These are phyloP conservation scores for Sphaeridia pumilis DNA, from an alignment of 2,888 invertebrate genomes.

Conservation along the genomic window DNA sequence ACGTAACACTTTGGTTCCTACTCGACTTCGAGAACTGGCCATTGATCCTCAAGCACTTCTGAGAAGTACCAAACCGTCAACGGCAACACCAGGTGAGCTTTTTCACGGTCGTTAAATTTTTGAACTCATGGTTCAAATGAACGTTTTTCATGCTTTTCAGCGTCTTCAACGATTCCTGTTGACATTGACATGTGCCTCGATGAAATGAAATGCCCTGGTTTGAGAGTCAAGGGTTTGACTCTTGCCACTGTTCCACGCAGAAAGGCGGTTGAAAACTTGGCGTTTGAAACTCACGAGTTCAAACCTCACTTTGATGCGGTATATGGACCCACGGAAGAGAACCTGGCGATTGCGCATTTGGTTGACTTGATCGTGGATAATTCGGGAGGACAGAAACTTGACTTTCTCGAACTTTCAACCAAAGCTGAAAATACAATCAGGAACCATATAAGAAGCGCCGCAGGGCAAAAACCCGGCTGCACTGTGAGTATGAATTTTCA, in stretches of 20 bases:
- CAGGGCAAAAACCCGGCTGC: neutral
- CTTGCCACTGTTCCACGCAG: conserved; percentile 61
- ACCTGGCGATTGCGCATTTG: neutral
- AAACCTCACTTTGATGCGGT: conserved; percentile 1
- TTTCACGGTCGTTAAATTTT: too few relatives aligned
- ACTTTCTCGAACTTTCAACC: conserved; percentile 26
- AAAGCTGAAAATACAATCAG: neutral
- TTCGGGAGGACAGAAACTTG: conserved; percentile 35
- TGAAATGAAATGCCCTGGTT: conserved; percentile 54
- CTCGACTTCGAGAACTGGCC: conserved; percentile 55
- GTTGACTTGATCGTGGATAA: conserved; percentile 41
- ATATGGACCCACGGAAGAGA: too few relatives aligned
- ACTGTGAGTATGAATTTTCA: too few relatives aligned
- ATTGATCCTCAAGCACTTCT: conserved; percentile 47
- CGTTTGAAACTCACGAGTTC: conserved; percentile 50
- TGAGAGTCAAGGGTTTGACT: conserved; percentile 62
- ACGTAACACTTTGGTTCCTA: conserved; percentile 61
- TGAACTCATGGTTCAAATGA: too few relatives aligned
- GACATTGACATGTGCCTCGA: conserved; percentile 45
- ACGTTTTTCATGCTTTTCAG: too few relatives aligned
- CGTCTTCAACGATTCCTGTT: conserved; percentile 37
- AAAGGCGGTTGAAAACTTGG: conserved; percentile 57
- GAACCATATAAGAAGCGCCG: neutral
- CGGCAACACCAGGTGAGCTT: neutral
- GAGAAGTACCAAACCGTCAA: neutral